Percentiles rank a stretch among this genome's conserved stretches.
Evolutionary conservation across 2,888 invertebrate species (phyloP).

Genomic region (Eupithecia inturbata): DNA sequence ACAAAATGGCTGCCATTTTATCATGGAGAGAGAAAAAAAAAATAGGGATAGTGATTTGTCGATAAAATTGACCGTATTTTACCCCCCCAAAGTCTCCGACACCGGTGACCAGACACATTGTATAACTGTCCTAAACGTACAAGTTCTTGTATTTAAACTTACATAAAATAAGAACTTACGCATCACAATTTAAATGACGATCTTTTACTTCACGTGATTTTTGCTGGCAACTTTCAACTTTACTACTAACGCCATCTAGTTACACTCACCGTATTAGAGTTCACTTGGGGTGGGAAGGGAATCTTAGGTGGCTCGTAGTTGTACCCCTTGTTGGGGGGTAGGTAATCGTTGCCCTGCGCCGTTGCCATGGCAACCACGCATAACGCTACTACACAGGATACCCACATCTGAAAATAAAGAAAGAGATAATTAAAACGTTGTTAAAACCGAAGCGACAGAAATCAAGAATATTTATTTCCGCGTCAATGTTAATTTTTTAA

Average conservation of each 20-base stretch:
- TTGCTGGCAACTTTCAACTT: too few relatives aligned
- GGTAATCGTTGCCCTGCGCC: slow-evolving; percentile 89
- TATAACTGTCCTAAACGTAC: neutral
- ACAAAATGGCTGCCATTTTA: too few relatives aligned
- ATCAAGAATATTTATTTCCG: too few relatives aligned
- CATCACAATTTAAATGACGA: neutral
- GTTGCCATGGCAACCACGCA: slow-evolving; percentile 80
- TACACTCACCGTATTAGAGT: slow-evolving; percentile 56
- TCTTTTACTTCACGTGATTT: too few relatives aligned
- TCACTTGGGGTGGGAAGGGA: slow-evolving; percentile 80
- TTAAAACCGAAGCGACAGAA: too few relatives aligned
- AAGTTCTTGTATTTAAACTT: neutral
- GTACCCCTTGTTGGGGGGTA: slow-evolving; percentile 90
- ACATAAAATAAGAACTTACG: too few relatives aligned
- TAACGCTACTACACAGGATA: slow-evolving; percentile 75
- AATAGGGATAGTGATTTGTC: too few relatives aligned
- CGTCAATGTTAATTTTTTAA: too few relatives aligned
- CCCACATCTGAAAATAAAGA: slow-evolving; percentile 77
- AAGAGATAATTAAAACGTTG: neutral
- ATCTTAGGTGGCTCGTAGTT: slow-evolving; percentile 87
- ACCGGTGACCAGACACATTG: too few relatives aligned
- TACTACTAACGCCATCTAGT: slow-evolving; percentile 19
- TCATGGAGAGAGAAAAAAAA: too few relatives aligned
- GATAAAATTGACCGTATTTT: too few relatives aligned
- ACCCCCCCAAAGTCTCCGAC: too few relatives aligned